Conservation (phyloP, 2,888 invertebrate species). For the Asteroscopus sphinx region DNA sequence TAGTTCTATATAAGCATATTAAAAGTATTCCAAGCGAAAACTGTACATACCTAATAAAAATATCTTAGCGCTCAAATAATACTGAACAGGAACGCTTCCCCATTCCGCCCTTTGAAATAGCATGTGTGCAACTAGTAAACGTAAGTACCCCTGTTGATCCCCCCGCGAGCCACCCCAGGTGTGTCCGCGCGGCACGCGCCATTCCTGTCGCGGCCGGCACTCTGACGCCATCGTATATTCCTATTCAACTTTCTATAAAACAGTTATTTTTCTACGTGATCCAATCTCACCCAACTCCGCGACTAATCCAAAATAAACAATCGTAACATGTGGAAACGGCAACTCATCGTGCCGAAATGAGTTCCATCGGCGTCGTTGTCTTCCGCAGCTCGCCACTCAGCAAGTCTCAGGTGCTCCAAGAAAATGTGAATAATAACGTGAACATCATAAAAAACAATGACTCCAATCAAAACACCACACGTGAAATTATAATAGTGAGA, state of each 20-base stretch:
- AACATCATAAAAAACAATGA: constrained; percentile 89
- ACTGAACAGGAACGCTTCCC: constrained; percentile 72
- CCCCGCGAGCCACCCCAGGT: constrained; percentile 88
- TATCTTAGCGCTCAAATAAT: background rate
- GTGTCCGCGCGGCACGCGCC: constrained; percentile 88
- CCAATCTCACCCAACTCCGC: constrained; percentile 64
- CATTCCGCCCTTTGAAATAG: constrained; percentile 85
- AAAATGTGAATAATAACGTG: constrained; percentile 90
- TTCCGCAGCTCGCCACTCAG: constrained; percentile 90
- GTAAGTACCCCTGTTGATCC: constrained; percentile 89
- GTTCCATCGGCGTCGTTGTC: constrained; percentile 90
- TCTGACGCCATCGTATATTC: constrained; percentile 81
- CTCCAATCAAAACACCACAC: constrained; percentile 74
- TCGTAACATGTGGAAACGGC: constrained; percentile 81
- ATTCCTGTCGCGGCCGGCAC: constrained; percentile 86
- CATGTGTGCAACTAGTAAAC: constrained; percentile 89
- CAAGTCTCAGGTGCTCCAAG: constrained; percentile 91
- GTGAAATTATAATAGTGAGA: constrained; percentile 89
- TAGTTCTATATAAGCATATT: no score
- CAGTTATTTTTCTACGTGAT: constrained; percentile 72
- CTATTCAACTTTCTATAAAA: constrained; percentile 57
- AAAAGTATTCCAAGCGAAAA: background rate
- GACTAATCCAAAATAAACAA: constrained; percentile 74
- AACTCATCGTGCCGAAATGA: constrained; percentile 83
- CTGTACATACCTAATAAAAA: background rate